Evolutionary conservation across 1,140 invertebrate species (phyloP), one percentile per base, ranked within the genome.

Genomic region (Euborellia annulipes): DNA sequence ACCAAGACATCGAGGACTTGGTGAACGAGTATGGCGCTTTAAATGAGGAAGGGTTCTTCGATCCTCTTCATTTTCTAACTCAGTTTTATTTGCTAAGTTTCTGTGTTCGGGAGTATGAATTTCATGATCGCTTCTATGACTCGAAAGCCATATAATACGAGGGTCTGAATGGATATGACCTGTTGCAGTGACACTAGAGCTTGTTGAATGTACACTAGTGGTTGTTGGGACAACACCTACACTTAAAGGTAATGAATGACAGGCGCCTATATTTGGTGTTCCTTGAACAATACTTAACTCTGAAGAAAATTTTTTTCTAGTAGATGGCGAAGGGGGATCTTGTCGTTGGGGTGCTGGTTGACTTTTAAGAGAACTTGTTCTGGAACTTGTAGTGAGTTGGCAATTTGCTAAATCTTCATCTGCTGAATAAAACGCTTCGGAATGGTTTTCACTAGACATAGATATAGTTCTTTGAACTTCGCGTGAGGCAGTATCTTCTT

Each of bases 361-460:
- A 32, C 16, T n/a, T 2, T 34, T 27, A 4, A 27, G 23, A n/a
- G 47, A 48, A 7, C 41, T 43, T 4, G 47, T 43, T 14, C 47
- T 20, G 21, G 41, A 43, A 21, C 41, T 41, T 9, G 39, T 30
- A 9, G 20, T 45, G 8, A 30, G 30, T 11, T 45, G 43, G 16
- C 22, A 34, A 16, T 30, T 41, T 16, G 30, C 36, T 2, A 68
- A 73, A 55, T 89, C 85, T 62, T 92, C 87, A 59, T 90, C 85
- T 0, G 87, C 87, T 0, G 86, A 90, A 55, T 87, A 90, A 65
- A 89, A 92, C 19, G 82, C 78, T 62, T 91, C 87, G 0, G 85
- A 87, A 54, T 85, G 85, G 64, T 88, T 87, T 62, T 88, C 85
- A 47, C 83, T 87, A 2, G 82, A 85, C 56, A 89, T 78, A 0